Evolutionary conservation across 2,797 vertebrate species (phyloP).

Genomic region (Anguilla pacifica): DNA sequence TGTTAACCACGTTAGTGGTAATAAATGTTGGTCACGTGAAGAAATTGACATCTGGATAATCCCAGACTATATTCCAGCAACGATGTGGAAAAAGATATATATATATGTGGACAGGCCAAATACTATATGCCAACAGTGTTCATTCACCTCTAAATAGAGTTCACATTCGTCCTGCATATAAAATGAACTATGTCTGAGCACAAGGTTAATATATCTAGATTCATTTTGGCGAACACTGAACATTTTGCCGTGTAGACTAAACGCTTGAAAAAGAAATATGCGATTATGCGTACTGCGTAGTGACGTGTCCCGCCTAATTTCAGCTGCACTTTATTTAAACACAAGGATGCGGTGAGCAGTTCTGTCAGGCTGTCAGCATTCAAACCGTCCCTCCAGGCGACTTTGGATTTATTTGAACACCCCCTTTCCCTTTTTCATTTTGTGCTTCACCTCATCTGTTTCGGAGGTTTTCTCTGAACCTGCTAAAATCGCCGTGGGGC

Average conservation of each 20-base stretch:
- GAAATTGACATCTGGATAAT: too few species aligned
- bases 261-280: background rate
- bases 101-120: too few species aligned
- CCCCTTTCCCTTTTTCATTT: background rate
- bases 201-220: too few species aligned
- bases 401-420: background rate
- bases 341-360: background rate
- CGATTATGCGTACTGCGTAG: background rate
- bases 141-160: too few species aligned
- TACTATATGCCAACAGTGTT: too few species aligned
- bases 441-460: conserved; percentile 14
- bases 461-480: background rate
- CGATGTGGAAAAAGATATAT: too few species aligned
- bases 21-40: background rate
- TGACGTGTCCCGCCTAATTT: background rate
- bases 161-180: too few species aligned
- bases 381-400: background rate
- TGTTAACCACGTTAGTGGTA: background rate
- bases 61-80: too few species aligned
- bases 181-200: too few species aligned
- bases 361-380: background rate
- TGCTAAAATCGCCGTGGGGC: background rate
- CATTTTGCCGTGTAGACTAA: background rate
- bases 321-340: background rate
- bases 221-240: background rate